These are phyloP conservation scores for Tauraco hartlaubi DNA, from an alignment of 2,797 vertebrate species.

Conservation along the genomic window DNA sequence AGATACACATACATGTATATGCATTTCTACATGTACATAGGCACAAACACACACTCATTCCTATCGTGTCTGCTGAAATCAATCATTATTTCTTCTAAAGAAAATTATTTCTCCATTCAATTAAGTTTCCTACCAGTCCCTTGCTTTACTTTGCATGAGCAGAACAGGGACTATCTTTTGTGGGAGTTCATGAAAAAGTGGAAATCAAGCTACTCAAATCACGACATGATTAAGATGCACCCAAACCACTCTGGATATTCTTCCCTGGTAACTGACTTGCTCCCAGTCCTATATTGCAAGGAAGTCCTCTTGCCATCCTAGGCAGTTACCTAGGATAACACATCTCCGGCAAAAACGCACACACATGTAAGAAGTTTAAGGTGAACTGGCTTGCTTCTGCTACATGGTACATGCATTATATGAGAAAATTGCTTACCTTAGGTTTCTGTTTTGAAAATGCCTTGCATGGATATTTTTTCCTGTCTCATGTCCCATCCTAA, in stretches of 20 bases:
- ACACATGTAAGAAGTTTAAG: background rate
- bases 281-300: rapidly evolving
- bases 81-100: background rate
- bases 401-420: rapidly evolving
- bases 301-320: background rate
- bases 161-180: background rate
- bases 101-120: background rate
- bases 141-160: background rate
- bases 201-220: background rate
- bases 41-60: background rate
- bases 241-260: background rate
- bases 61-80: background rate
- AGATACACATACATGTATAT: rapidly evolving
- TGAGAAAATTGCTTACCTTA: background rate
- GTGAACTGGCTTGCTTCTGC: background rate
- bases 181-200: background rate
- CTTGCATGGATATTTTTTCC: background rate
- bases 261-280: background rate
- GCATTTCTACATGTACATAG: background rate
- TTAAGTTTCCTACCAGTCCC: background rate
- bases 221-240: background rate
- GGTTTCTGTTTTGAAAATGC: background rate
- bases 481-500: background rate
- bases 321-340: background rate
- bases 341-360: rapidly evolving